Evolutionary conservation across 1,140 invertebrate genomes (phyloP).

Genomic region (Anastrepha obliqua): DNA sequence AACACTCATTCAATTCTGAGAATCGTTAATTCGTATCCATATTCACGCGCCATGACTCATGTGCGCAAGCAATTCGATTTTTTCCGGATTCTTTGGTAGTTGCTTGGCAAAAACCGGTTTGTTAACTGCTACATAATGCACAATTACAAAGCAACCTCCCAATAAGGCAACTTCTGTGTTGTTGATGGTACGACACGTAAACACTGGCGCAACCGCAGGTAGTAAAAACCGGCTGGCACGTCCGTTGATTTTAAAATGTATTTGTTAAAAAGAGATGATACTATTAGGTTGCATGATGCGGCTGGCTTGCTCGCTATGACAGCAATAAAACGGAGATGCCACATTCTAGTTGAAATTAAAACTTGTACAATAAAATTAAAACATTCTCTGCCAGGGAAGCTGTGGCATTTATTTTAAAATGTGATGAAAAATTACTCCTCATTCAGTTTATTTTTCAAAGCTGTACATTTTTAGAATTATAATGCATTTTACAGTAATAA

Average conservation of each 20-base stretch:
- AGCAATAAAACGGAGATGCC: neutral
- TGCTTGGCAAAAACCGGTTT: conserved; percentile 34
- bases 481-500: too few species aligned
- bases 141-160: neutral
- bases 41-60: conserved; percentile 22
- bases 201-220: neutral
- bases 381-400: too few species aligned
- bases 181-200: neutral
- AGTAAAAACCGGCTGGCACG: conserved; percentile 24
- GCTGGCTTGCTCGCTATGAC: neutral
- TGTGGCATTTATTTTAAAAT: too few species aligned
- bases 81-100: neutral
- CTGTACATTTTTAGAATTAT: too few species aligned
- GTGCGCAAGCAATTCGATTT: neutral
- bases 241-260: conserved; percentile 24
- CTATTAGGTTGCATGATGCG: neutral
- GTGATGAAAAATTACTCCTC: too few species aligned
- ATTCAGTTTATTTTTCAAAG: too few species aligned
- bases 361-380: neutral
- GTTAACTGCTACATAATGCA: neutral
- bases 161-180: neutral
- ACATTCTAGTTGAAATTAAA: neutral
- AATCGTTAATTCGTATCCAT: neutral
- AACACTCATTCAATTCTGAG: neutral
- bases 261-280: neutral